A percentile compares a stretch with the other conserved stretches of the same genome.
phyloP scores from a whole-genome alignment of 2,888 invertebrate species.

The Papilio elwesi region DNA sequence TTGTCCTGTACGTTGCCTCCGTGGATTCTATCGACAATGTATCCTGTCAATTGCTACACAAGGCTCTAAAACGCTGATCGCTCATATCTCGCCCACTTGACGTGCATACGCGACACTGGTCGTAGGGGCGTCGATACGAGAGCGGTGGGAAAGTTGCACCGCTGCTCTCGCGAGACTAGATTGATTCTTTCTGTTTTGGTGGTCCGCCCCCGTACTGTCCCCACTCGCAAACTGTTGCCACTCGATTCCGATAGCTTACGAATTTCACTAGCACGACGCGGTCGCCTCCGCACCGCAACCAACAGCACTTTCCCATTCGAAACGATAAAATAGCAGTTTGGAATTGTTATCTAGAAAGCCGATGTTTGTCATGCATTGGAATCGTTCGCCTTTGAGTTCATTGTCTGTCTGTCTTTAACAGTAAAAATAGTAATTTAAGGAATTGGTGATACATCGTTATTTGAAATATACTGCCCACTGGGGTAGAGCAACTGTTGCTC shows the following conservation, averaged over 20 bases:
- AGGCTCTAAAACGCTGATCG: neutral
- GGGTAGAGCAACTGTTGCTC: no score
- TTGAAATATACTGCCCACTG: no score
- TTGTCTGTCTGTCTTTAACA: no score
- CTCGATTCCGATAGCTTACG: constrained; percentile 27
- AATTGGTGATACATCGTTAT: no score
- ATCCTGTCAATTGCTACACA: no score
- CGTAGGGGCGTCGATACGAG: constrained; percentile 61
- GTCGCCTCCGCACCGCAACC: neutral
- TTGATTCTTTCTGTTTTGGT: constrained; percentile 65
- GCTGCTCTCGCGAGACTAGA: constrained; percentile 69
- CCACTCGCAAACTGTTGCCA: constrained; percentile 25
- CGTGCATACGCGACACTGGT: constrained; percentile 58
- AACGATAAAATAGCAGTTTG: constrained; percentile 27
- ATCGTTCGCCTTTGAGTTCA: neutral
- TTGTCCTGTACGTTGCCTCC: no score
- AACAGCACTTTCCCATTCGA: constrained; percentile 29
- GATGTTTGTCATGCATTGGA: neutral
- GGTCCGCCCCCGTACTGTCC: constrained; percentile 47
- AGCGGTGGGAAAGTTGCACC: constrained; percentile 75
- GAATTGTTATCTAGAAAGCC: constrained; percentile 19
- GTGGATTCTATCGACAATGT: no score
- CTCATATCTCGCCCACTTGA: constrained; percentile 37
- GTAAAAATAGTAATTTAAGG: no score
- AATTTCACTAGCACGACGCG: constrained; percentile 22